A percentile compares a stretch with the other conserved stretches of the same genome.
Conservation (phyloP, 2,113 vertebrate species). For the Probosciger aterrimus region DNA sequence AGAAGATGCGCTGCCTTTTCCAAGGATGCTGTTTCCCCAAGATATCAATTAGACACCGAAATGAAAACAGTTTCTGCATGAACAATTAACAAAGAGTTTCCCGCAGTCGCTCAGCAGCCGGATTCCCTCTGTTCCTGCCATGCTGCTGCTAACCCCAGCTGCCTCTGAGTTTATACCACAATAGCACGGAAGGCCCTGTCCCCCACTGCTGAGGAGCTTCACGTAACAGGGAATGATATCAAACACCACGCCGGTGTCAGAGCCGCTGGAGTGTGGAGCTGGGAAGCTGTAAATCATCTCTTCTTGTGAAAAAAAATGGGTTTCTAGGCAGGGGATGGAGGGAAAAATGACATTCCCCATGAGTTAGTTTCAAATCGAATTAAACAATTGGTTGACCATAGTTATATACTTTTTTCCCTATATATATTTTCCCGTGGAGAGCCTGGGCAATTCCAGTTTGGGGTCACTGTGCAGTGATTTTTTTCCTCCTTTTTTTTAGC, state of each 20-base stretch:
- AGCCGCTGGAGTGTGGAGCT: background rate
- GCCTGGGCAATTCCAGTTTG: background rate
- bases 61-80: constrained; percentile 39
- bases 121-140: background rate
- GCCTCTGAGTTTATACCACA: background rate
- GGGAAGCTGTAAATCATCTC: constrained; percentile 26
- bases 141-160: background rate
- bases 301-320: background rate
- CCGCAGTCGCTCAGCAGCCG: background rate
- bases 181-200: background rate
- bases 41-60: constrained; percentile 35
- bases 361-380: constrained; percentile 39
- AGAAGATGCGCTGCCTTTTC: background rate
- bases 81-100: background rate
- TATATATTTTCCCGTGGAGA: background rate
- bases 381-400: constrained; percentile 8
- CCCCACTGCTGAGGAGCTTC: background rate
- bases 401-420: background rate
- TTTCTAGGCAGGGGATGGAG: constrained; percentile 5
- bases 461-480: background rate
- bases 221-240: background rate
- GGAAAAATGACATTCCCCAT: background rate
- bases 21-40: background rate
- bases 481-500: background rate
- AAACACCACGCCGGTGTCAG: background rate